Evolutionary conservation across 2,797 vertebrate genomes (phyloP).

Genomic region (Sphaeramia orbicularis): DNA sequence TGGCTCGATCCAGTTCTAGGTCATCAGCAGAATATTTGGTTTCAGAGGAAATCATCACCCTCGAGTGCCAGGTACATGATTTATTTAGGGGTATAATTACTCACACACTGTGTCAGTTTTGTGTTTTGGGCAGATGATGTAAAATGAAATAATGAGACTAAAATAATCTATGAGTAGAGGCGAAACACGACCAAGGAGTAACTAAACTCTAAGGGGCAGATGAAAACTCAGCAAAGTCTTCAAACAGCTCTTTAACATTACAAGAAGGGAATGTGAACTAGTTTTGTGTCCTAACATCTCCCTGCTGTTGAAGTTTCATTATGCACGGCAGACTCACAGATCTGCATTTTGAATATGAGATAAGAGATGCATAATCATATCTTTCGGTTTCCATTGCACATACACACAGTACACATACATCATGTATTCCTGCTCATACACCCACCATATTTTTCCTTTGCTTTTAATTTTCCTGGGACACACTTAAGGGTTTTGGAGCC

Average conservation of each 20-base stretch:
- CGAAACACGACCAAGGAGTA: neutral
- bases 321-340: constrained; percentile 37
- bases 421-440: too few relatives aligned
- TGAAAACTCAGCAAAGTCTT: neutral
- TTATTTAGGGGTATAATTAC: constrained; percentile 21
- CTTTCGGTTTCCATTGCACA: constrained; percentile 22
- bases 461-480: too few relatives aligned
- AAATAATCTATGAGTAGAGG: neutral
- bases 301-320: constrained; percentile 35
- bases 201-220: neutral
- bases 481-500: too few relatives aligned
- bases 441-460: too few relatives aligned
- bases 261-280: neutral
- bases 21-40: constrained; percentile 20
- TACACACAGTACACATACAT: constrained; percentile 17
- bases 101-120: constrained; percentile 4
- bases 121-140: constrained; percentile 4
- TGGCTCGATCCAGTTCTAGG: constrained; percentile 34
- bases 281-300: constrained; percentile 27
- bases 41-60: constrained; percentile 40
- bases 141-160: constrained; percentile 2
- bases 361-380: constrained; percentile 61
- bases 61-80: constrained; percentile 6
- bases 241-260: constrained; percentile 9
- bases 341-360: constrained; percentile 48